Conservation (phyloP, 2,888 invertebrate genomes). For the Lepidocyrtinus sp. region DNA sequence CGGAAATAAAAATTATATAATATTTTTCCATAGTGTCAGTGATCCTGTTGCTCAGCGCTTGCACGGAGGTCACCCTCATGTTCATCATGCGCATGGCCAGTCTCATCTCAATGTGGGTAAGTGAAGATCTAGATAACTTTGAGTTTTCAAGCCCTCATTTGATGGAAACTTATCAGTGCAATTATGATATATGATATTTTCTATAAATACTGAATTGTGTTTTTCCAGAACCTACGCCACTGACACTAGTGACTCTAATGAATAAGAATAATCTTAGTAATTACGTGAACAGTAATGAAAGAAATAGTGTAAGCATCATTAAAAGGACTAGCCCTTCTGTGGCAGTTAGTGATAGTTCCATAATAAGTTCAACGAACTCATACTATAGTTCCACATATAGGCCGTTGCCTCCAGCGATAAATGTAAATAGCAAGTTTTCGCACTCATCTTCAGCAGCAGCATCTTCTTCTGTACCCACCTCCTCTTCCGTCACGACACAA, state of each 20-base stretch:
- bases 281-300: constrained; percentile 19
- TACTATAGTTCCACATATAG: background rate
- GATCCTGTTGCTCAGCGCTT: constrained; percentile 64
- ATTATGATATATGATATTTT: no score
- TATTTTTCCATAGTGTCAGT: no score
- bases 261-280: constrained; percentile 24
- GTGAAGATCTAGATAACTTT: no score
- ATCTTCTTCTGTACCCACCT: background rate
- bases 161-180: no score
- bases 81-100: constrained; percentile 69
- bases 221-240: constrained; percentile 60
- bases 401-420: background rate
- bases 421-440: constrained; percentile 25
- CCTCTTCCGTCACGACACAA: constrained; percentile 45
- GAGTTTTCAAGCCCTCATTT: no score
- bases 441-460: background rate
- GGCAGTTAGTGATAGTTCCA: constrained; percentile 2
- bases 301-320: constrained; percentile 32
- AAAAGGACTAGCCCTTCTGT: constrained; percentile 34
- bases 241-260: constrained; percentile 40
- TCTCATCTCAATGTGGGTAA: constrained; percentile 68
- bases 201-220: no score
- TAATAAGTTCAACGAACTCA: background rate
- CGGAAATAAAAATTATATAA: no score
- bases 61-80: constrained; percentile 66